These are phyloP conservation scores for Pteronotus mesoamericanus DNA, from an alignment of 2,797 vertebrate species.

Conservation along the genomic window DNA sequence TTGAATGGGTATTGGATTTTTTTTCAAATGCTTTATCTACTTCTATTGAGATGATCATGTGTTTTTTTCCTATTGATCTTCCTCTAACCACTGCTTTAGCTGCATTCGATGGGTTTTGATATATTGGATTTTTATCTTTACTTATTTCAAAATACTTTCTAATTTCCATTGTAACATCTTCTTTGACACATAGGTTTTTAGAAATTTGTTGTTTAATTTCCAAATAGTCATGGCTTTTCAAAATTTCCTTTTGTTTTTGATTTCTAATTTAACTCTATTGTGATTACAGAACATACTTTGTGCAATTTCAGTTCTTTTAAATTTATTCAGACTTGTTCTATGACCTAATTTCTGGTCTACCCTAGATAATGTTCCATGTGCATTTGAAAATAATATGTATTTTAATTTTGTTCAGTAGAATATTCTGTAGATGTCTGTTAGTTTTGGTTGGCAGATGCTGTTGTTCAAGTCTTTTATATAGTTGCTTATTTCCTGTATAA, in stretches of 20 bases:
- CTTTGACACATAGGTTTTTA: background rate
- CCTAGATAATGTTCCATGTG: background rate
- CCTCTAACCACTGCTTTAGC: background rate
- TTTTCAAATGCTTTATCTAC: background rate
- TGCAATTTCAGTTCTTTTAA: background rate
- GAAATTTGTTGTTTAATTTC: background rate
- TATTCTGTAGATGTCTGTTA: background rate
- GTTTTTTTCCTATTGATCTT: background rate
- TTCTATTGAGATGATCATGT: background rate
- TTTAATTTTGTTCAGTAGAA: background rate
- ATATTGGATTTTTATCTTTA: background rate
- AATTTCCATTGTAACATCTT: no score
- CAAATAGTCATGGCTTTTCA: background rate
- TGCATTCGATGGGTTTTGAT: background rate
- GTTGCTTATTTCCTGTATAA: no score
- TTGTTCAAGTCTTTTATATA: background rate
- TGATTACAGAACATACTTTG: background rate
- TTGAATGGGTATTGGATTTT: background rate
- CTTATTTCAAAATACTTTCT: no score
- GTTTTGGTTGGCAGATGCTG: background rate
- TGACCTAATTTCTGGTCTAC: background rate
- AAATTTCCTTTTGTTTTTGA: background rate
- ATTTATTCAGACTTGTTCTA: background rate
- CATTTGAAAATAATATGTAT: background rate
- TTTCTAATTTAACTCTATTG: background rate